Evolutionary conservation across 2,797 vertebrate species (phyloP).

Genomic region (Nasua narica): DNA sequence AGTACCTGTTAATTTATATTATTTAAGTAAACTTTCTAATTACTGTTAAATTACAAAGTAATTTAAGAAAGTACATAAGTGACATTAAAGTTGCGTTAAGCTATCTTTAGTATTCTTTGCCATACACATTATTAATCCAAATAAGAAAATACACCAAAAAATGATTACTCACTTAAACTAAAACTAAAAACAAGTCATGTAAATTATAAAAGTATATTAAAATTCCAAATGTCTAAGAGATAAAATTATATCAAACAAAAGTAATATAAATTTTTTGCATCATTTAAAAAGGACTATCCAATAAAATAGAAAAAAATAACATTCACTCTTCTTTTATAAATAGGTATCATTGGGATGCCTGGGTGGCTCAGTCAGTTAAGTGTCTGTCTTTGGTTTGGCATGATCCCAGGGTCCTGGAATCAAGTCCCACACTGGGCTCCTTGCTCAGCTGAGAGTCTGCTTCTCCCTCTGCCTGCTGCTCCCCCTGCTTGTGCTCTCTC

Average conservation of each 20-base stretch:
- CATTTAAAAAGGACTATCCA: background rate
- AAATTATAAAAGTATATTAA: conserved; percentile 14
- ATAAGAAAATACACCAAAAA: background rate
- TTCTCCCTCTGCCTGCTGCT: background rate
- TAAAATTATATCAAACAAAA: background rate
- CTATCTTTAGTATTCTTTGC: background rate
- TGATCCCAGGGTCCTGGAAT: background rate
- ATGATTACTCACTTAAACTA: background rate
- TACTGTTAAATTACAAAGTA: background rate
- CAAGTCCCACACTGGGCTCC: background rate
- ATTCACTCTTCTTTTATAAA: background rate
- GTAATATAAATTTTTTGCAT: background rate
- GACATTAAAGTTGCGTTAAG: background rate
- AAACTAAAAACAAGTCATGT: background rate
- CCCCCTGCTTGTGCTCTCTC: background rate
- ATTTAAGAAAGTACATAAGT: background rate
- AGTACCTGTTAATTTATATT: background rate
- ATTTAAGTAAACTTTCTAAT: background rate
- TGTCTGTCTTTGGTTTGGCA: background rate
- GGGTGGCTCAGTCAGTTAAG: background rate
- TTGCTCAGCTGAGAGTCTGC: background rate
- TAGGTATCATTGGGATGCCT: background rate
- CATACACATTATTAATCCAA: background rate
- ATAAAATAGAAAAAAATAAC: background rate
- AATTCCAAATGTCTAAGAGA: conserved; percentile 11